Base-by-base conservation (phyloP, 2,113 vertebrate species). In the Odocoileus hemionus region DNA sequence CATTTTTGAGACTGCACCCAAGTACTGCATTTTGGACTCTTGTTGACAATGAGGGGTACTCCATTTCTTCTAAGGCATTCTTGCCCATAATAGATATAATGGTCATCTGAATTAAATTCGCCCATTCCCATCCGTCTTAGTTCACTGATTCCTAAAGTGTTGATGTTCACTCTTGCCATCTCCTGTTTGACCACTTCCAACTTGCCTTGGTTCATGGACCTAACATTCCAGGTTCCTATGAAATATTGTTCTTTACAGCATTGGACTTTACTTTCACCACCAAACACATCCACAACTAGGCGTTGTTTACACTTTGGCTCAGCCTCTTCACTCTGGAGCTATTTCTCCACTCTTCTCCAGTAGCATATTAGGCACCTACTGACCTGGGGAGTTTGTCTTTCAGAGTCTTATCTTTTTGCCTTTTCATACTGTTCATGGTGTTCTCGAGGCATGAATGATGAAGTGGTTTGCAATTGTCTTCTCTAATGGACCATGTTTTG, bases 41-140 rank as follows among this genome's bases (percentile, higher is more conserved):
- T 39, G 10, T 70, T 39, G 19, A 39, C n/a, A 23, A 3, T 23
- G 67, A 23, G 10, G n/a, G 67, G 9, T 70, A 39, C n/a, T 70
- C n/a, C 19, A 23, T 70, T 23, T 70, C 67, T 70, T 39, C n/a
- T 36, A 39, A 39, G 67, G 19, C n/a, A 70, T 70, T 70, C 67
- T 70, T 70, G n/a, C n/a, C n/a, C 2, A 0, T 39, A 70, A 12
- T 39, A 39, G n/a, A 39, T 70, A 39, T 23, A 70, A 39, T 0
- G 5, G 19, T 39, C n/a, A 39, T 70, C 19, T 70, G n/a, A 70
- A 12, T 70, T 70, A 39, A 70, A 70, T 70, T 39, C 0, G 0
- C 9, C n/a, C 67, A 70, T 36, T 70, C 17, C 5, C 12, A 2
- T 39, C n/a, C 2, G 1, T 70, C 36, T 70, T 23, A 70, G 67